Conservation (phyloP, 2,888 invertebrate genomes). For the Drosophila neonasuta region DNA sequence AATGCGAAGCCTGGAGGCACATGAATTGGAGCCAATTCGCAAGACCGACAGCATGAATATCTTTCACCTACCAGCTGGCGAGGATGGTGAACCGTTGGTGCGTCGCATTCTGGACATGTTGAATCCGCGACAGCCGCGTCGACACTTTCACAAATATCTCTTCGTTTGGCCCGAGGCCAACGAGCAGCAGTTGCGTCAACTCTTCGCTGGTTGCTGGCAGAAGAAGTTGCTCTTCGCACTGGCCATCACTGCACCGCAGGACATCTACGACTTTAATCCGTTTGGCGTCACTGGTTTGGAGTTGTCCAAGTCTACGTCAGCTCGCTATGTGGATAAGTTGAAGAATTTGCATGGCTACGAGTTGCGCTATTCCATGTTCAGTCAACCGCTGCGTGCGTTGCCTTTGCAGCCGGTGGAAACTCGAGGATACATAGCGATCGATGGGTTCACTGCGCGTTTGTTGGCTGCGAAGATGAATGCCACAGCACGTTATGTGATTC, state of each 20-base stretch:
- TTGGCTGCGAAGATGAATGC: conserved; percentile 72
- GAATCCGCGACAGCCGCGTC: conserved; percentile 65
- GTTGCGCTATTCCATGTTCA: conserved; percentile 74
- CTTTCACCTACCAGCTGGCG: conserved; percentile 56
- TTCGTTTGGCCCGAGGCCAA: conserved; percentile 68
- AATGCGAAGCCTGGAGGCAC: conserved; percentile 52
- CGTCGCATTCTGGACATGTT: conserved; percentile 56
- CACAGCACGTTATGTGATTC: conserved; percentile 64
- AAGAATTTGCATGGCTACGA: conserved; percentile 63
- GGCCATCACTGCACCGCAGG: conserved; percentile 44
- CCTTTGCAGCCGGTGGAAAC: conserved; percentile 43
- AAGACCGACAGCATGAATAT: conserved; percentile 63
- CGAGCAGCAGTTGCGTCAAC: conserved; percentile 38
- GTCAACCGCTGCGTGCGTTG: conserved; percentile 65
- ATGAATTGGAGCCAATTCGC: conserved; percentile 61
- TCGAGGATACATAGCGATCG: conserved; percentile 58
- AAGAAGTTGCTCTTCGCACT: conserved; percentile 69
- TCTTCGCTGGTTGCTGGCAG: conserved; percentile 69
- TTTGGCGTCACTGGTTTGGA: conserved; percentile 63
- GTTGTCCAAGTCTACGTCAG: conserved; percentile 27
- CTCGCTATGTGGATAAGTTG: conserved; percentile 66
- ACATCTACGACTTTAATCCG: conserved; percentile 72
- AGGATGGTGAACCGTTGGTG: conserved; percentile 39
- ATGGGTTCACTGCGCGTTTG: conserved; percentile 64
- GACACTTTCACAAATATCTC: conserved; percentile 74